phyloP scores from a whole-genome alignment of 1,140 invertebrate genomes.

The Rhizoglyphus robini region DNA sequence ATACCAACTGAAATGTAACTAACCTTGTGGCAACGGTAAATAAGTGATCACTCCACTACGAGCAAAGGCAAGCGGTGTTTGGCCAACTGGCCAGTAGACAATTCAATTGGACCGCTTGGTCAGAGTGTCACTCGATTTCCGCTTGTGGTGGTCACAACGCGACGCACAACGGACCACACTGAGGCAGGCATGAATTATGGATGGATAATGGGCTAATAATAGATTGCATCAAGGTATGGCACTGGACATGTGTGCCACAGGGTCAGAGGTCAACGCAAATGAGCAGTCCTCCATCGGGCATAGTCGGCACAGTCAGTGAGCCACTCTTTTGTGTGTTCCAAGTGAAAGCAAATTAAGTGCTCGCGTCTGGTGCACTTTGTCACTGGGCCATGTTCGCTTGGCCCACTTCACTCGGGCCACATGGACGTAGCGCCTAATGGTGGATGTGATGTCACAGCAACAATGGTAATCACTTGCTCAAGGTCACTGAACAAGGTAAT shows the following conservation, averaged over 20 bases:
- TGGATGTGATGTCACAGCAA: not conserved
- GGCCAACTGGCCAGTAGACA: not conserved
- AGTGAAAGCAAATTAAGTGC: conserved; percentile 3
- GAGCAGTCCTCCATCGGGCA: not conserved
- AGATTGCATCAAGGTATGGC: conserved; percentile 12
- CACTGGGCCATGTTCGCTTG: not conserved
- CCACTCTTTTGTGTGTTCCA: not conserved
- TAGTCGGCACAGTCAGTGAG: not conserved
- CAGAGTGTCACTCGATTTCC: not conserved
- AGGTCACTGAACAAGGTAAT: no score
- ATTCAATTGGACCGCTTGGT: not conserved
- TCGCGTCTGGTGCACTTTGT: not conserved
- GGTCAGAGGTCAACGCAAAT: conserved; percentile 11
- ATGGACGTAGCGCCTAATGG: not conserved
- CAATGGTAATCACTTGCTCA: not conserved
- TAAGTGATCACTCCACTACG: no score
- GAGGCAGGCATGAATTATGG: not conserved
- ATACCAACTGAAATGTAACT: no score
- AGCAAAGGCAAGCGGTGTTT: no score
- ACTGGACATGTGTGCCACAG: not conserved
- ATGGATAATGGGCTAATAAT: conserved; percentile 6
- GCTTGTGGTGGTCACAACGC: not conserved
- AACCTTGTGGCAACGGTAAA: no score
- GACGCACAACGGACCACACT: no score
- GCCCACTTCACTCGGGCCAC: not conserved